These are phyloP conservation scores for Poeciliopsis turrubarensis DNA, from an alignment of 2,113 vertebrate genomes.

Conservation along the genomic window DNA sequence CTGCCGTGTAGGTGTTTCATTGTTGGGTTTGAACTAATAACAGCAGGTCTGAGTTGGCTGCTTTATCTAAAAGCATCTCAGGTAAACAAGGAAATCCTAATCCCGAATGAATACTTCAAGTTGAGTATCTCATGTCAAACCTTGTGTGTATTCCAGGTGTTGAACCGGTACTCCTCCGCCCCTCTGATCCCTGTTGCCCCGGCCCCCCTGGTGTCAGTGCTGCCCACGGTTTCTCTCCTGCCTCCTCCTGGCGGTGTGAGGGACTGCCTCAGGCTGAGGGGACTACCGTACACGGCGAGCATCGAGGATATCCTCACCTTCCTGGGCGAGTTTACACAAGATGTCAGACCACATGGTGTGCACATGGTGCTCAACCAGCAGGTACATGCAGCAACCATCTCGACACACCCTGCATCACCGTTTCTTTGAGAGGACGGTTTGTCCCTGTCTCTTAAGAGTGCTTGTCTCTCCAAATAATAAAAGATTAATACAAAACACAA, in stretches of 20 bases:
- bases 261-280: conserved; percentile 91
- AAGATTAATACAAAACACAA: neutral
- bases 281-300: conserved; percentile 91
- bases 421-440: too few relatives aligned
- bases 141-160: conserved; percentile 80
- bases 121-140: conserved; percentile 24
- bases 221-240: conserved; percentile 86
- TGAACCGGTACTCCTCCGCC: conserved; percentile 91
- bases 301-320: conserved; percentile 96
- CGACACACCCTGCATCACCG: conserved; percentile 31
- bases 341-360: conserved; percentile 93
- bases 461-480: neutral
- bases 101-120: neutral
- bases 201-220: conserved; percentile 84
- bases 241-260: conserved; percentile 81
- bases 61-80: neutral
- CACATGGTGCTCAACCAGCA: conserved; percentile 99
- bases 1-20: neutral
- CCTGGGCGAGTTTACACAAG: conserved; percentile 90
- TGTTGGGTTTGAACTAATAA: neutral
- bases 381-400: conserved; percentile 73
- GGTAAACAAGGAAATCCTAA: neutral
- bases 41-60: neutral
- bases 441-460: neutral
- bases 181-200: conserved; percentile 88